Evolutionary conservation across 1,140 invertebrate species (phyloP).

Genomic region (Mactra quadrangularis): DNA sequence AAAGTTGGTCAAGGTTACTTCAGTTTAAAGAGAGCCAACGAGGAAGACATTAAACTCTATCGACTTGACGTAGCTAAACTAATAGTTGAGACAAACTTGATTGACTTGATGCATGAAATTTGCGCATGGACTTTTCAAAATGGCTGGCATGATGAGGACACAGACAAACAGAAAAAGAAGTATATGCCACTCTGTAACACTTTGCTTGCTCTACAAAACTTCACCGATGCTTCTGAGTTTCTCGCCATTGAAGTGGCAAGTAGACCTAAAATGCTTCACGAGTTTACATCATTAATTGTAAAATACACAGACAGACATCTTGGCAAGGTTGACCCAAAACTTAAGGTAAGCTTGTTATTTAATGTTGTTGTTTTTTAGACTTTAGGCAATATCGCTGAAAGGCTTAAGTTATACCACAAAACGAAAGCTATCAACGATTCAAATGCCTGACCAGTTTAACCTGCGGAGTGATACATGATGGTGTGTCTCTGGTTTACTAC

Average conservation of each 20-base stretch:
- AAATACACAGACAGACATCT: constrained; percentile 15
- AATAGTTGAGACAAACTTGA: background rate
- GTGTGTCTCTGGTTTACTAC: too few relatives aligned
- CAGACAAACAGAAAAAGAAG: background rate
- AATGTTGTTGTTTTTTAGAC: too few relatives aligned
- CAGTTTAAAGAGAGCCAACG: background rate
- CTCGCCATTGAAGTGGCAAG: background rate
- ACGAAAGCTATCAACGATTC: too few relatives aligned
- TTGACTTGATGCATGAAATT: constrained; percentile 16
- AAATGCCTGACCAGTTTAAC: too few relatives aligned
- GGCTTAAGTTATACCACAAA: too few relatives aligned
- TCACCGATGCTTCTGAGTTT: background rate
- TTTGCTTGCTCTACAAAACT: background rate
- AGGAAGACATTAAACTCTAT: constrained; percentile 2
- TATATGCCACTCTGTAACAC: constrained; percentile 2
- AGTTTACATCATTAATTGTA: background rate
- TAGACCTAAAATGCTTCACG: background rate
- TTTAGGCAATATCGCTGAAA: too few relatives aligned
- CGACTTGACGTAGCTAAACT: background rate
- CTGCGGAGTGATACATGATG: too few relatives aligned
- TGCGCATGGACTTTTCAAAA: background rate
- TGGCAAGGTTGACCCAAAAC: background rate
- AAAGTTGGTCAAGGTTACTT: background rate
- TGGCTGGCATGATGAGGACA: background rate
- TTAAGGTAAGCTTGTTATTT: constrained; percentile 20